A percentile compares a stretch with the other conserved stretches of the same genome.
Evolutionary conservation across 2,113 vertebrate species (phyloP).

Genomic region (Neodon shergylaensis): DNA sequence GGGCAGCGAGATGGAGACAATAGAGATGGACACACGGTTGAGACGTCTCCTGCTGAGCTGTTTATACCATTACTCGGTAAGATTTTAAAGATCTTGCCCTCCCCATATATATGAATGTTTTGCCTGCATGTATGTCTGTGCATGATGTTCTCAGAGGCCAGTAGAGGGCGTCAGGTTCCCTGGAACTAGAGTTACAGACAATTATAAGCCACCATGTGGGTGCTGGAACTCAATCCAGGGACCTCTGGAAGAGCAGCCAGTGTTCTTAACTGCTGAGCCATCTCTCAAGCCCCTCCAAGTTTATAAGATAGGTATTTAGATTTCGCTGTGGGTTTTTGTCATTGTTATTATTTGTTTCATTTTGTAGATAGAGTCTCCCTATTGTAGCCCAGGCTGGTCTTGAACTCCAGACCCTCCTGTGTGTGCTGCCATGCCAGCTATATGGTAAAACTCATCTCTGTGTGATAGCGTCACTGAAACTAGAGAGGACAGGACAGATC

Average conservation of each 20-base stretch:
- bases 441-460: background rate
- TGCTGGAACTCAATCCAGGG: background rate
- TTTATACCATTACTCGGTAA: background rate
- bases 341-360: background rate
- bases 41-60: background rate
- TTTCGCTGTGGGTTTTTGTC: background rate
- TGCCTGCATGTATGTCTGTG: background rate
- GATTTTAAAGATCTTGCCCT: background rate
- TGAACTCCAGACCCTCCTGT: background rate
- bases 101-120: too few species aligned
- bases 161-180: background rate
- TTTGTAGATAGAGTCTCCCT: background rate
- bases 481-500: background rate
- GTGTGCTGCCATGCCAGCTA: background rate
- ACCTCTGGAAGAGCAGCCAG: background rate
- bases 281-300: background rate
- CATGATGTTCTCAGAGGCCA: too few species aligned
- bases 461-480: background rate
- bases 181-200: background rate
- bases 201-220: background rate
- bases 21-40: background rate
- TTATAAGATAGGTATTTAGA: background rate
- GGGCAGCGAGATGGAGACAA: background rate
- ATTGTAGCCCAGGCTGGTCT: background rate
- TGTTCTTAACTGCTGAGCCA: background rate